Base-by-base conservation (phyloP, 2,888 invertebrate species). In the Girardia tigrina region DNA sequence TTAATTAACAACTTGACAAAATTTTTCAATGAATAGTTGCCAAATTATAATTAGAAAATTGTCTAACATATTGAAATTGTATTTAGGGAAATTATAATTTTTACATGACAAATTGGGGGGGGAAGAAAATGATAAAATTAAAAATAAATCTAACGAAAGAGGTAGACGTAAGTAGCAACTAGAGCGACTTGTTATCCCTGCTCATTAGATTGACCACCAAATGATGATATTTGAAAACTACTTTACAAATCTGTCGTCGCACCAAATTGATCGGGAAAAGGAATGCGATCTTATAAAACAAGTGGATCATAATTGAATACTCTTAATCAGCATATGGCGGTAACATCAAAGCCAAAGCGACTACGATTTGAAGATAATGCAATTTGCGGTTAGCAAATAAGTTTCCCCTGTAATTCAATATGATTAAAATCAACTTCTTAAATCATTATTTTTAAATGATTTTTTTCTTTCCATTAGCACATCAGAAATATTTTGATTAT, bases 261-360 rank as follows among this genome's bases (percentile, higher is more conserved):
- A 56, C n/a, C n/a, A 56, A 56, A 20, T 56, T 16, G 56, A 56
- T 56, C 56, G 20, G n/a, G 8, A 56, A 56, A 56, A 20, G 56
- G 56, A 56, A 56, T 56, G 56, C 56, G 23, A 56, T 56, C 56
- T 56, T 56, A 56, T 56, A 56, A 56, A 56, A 56, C 56, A 56
- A 56, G 56, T 56, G 56, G 56, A 56, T 56, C 56, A 56, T 56
- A 56, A 56, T 56, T 56, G 56, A 56, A 56, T 56, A 56, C 56
- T 56, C 56, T 56, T 56, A 56, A 56, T 56, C 56, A 56, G 56
- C 56, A 56, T 20, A 56, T 56, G 6, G 56, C 56, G 56, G 56
- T 56, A 56, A 56, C 56, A 56, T 56, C 56, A 56, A 56, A 56
- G 56, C 6, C 56, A 56, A 16, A 56, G 4, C n/a, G 23, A 36